Conservation (phyloP, 2,888 invertebrate genomes). For the Apamea monoglypha region DNA sequence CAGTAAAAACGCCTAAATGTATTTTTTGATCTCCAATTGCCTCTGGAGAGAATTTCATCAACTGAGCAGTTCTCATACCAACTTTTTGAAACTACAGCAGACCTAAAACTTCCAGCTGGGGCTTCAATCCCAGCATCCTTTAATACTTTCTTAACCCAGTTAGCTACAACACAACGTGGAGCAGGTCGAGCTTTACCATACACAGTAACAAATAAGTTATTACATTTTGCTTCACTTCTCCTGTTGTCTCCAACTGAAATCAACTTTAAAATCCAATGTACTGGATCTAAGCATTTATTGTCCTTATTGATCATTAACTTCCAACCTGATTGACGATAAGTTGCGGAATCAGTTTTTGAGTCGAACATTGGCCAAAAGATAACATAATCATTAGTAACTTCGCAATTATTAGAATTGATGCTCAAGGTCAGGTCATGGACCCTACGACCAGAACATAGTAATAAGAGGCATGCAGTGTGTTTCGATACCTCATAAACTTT, state of each 20-base stretch:
- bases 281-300: constrained; percentile 2
- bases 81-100: not conserved
- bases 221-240: not conserved
- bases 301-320: too few species aligned
- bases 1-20: not conserved
- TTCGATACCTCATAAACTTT: too few species aligned
- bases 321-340: too few species aligned
- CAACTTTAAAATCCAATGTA: constrained; percentile 9
- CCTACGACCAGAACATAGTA: too few species aligned
- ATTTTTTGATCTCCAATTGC: constrained; percentile 1
- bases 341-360: too few species aligned
- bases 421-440: too few species aligned
- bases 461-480: too few species aligned
- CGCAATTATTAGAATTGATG: too few species aligned
- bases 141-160: constrained; percentile 2
- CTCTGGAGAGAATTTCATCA: not conserved
- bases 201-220: not conserved
- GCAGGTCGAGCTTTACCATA: not conserved
- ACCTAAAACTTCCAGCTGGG: not conserved
- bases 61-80: not conserved
- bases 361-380: too few species aligned
- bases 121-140: not conserved
- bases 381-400: too few species aligned
- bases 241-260: not conserved
- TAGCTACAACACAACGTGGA: not conserved